Evolutionary conservation across 2,888 invertebrate species (phyloP).

Genomic region (Heliconius hortense): DNA sequence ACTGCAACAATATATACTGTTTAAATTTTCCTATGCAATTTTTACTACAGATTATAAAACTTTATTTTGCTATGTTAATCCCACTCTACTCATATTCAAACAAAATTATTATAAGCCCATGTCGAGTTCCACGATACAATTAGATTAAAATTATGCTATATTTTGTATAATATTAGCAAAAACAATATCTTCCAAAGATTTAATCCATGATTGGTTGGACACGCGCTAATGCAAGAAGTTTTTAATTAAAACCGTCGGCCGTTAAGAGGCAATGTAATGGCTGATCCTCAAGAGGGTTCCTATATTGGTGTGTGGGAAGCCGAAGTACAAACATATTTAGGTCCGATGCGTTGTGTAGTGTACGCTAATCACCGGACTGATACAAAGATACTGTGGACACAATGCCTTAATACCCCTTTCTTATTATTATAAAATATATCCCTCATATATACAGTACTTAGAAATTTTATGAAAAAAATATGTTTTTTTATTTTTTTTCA

Average conservation of each 20-base stretch:
- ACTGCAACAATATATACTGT: too few species aligned
- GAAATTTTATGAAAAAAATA: constrained; percentile 4
- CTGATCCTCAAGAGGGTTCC: constrained; percentile 77
- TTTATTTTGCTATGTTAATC: too few species aligned
- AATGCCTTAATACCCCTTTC: constrained; percentile 67
- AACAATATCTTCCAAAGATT: constrained; percentile 56
- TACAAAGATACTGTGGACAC: constrained; percentile 62
- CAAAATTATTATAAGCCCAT: too few species aligned
- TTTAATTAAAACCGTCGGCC: constrained; percentile 80
- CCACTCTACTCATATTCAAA: too few species aligned
- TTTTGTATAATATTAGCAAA: constrained; percentile 1
- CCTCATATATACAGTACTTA: constrained; percentile 14
- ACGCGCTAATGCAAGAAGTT: constrained; percentile 81
- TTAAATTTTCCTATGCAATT: too few species aligned
- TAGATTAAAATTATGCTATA: too few species aligned
- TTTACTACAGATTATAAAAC: too few species aligned
- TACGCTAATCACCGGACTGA: constrained; percentile 75
- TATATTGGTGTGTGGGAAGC: constrained; percentile 77
- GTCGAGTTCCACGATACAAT: too few species aligned
- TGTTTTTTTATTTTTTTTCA: background rate
- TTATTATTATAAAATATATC: constrained; percentile 49
- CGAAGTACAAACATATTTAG: constrained; percentile 81
- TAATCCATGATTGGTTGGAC: constrained; percentile 71
- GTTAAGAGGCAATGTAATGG: constrained; percentile 81
- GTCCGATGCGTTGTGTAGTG: constrained; percentile 71